A percentile compares a stretch with the other conserved stretches of the same genome.
phyloP scores from a whole-genome alignment of 2,797 vertebrate genomes.

The Glyptemys insculpta region DNA sequence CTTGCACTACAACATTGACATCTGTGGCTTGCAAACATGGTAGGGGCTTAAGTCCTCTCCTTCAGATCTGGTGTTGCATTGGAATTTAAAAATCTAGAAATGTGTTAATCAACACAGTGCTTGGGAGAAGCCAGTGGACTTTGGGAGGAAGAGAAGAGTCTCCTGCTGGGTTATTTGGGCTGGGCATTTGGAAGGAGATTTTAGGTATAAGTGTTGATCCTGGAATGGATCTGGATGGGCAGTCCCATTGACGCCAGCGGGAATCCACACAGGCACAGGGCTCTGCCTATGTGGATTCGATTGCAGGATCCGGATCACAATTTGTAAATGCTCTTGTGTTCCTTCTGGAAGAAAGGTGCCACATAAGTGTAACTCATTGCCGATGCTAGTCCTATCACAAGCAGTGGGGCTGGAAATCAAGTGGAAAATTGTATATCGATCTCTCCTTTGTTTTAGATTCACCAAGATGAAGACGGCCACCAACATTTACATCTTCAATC shows the following conservation, averaged over 20 bases:
- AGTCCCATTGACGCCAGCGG: not conserved
- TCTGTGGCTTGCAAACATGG: not conserved
- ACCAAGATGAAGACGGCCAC: constrained; percentile 99
- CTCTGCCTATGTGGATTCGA: not conserved
- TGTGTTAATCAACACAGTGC: not conserved
- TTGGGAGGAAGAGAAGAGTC: not conserved
- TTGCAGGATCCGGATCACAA: not conserved
- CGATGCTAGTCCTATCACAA: not conserved
- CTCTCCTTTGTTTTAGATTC: constrained; percentile 81
- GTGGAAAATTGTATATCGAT: not conserved
- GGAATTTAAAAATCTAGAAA: not conserved
- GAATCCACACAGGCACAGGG: not conserved
- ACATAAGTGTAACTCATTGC: not conserved
- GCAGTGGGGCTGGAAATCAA: not conserved
- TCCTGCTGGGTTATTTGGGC: not conserved
- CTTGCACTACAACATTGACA: not conserved
- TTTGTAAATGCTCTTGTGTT: not conserved
- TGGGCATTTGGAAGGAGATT: not conserved
- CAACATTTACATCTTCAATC: constrained; percentile 98
- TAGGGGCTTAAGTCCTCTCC: not conserved
- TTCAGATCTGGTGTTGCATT: not conserved
- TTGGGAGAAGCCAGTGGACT: not conserved
- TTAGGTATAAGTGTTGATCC: not conserved
- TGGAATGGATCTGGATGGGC: not conserved
- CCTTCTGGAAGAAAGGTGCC: not conserved